These are phyloP conservation scores for Phorcus lineatus DNA, from an alignment of 2,888 invertebrate genomes.

Conservation along the genomic window DNA sequence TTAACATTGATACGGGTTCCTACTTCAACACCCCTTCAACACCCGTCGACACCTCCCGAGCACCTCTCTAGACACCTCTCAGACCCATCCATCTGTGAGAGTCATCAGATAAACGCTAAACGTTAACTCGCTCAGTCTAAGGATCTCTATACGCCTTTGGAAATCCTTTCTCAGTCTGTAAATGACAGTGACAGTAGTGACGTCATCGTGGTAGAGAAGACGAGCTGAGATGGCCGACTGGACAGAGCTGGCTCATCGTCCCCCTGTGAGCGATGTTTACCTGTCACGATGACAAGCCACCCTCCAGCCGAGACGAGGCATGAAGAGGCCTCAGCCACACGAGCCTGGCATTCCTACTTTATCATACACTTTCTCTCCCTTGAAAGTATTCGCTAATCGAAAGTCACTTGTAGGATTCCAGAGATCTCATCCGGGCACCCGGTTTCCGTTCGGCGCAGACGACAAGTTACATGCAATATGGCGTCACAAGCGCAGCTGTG, in stretches of 20 bases:
- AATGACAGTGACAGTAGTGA: no score
- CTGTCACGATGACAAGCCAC: background rate
- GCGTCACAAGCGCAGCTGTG: background rate
- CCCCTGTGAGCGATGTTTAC: background rate
- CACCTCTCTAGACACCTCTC: no score
- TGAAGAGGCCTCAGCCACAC: background rate
- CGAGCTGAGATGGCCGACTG: no score
- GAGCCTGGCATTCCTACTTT: slow-evolving; percentile 8
- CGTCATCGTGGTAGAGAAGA: no score
- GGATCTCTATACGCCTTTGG: no score
- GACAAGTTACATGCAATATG: slow-evolving; percentile 15
- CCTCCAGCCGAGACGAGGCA: background rate
- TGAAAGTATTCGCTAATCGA: slow-evolving; percentile 11
- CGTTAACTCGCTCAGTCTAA: no score
- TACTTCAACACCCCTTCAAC: no score
- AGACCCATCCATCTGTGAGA: no score
- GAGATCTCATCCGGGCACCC: slow-evolving; percentile 4
- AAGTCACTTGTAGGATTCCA: slow-evolving; percentile 14
- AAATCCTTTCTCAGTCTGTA: no score
- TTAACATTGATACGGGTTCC: background rate
- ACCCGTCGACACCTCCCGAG: no score
- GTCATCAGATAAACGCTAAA: no score
- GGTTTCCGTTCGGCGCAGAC: background rate
- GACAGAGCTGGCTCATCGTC: background rate
- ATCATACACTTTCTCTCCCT: background rate